Percentiles rank a stretch among this genome's conserved stretches.
These are phyloP conservation scores for Mola mola DNA, from an alignment of 2,113 vertebrate species.

Conservation along the genomic window DNA sequence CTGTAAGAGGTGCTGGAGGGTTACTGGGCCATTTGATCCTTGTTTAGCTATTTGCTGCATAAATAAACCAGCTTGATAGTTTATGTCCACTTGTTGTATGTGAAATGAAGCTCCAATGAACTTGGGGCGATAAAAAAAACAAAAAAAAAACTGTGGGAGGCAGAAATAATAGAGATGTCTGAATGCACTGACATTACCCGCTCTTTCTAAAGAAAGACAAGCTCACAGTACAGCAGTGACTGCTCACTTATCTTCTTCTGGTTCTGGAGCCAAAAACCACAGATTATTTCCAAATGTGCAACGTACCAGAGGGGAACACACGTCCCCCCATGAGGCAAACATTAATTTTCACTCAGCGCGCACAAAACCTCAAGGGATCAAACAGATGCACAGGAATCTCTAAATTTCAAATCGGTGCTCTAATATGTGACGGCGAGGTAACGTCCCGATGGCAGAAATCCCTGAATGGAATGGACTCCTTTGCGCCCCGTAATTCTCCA, in stretches of 20 bases:
- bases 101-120: constrained; percentile 25
- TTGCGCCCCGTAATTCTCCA: constrained; percentile 54
- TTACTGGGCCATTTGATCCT: neutral
- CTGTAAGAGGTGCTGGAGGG: too few relatives aligned
- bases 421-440: neutral
- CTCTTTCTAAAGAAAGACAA: neutral
- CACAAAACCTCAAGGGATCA: constrained; percentile 4
- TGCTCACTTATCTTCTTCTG: constrained; percentile 52
- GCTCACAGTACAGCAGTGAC: constrained; percentile 17
- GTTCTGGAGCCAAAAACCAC: constrained; percentile 23
- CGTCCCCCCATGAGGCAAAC: constrained; percentile 7
- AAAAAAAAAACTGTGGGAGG: constrained; percentile 18
- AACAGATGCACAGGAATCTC: constrained; percentile 12
- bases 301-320: constrained; percentile 11
- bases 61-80: neutral
- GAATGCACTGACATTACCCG: constrained; percentile 8
- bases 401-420: constrained; percentile 20
- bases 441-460: constrained; percentile 20
- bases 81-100: neutral
- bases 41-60: neutral
- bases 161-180: constrained; percentile 26
- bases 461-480: constrained; percentile 23
- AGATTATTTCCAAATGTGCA: constrained; percentile 33
- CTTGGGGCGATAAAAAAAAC: constrained; percentile 31
- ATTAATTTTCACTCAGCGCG: constrained; percentile 20